Evolutionary conservation across 2,797 vertebrate species (phyloP).

Genomic region (Chelidonichthys spinosus): DNA sequence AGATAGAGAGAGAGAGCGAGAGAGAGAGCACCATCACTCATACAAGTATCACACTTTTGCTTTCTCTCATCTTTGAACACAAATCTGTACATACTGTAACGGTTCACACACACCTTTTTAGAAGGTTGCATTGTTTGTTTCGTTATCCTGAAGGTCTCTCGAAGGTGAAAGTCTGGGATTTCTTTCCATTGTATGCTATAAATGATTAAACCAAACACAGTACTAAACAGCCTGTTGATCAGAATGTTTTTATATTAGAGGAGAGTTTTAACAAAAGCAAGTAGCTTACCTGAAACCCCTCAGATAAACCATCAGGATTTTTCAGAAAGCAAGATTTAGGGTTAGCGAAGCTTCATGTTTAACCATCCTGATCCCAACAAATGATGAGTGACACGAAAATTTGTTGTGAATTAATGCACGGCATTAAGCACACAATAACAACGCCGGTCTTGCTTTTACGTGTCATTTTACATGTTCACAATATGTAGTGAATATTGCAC

Average conservation of each 20-base stretch:
- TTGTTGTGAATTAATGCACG: too few relatives aligned
- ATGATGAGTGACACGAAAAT: too few relatives aligned
- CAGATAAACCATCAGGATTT: not conserved
- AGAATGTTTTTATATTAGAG: not conserved
- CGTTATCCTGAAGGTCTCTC: not conserved
- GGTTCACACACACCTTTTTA: not conserved
- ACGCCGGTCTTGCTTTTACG: too few relatives aligned
- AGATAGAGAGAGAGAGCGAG: not conserved
- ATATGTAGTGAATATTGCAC: too few relatives aligned
- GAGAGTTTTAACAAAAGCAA: not conserved
- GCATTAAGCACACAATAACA: too few relatives aligned
- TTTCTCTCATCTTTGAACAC: constrained; percentile 17
- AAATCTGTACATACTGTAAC: not conserved
- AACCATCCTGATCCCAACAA: too few relatives aligned
- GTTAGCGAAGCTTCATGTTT: too few relatives aligned
- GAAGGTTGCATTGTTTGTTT: not conserved
- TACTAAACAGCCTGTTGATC: not conserved
- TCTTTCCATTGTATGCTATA: not conserved
- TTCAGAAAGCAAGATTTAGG: not conserved
- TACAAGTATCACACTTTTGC: not conserved
- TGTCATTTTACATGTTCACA: too few relatives aligned
- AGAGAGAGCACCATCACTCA: not conserved
- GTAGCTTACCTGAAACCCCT: not conserved
- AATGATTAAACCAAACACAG: not conserved
- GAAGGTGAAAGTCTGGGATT: not conserved